Percentiles rank a stretch among this genome's conserved stretches.
Conservation (phyloP, 2,113 vertebrate species). For the Antechinus stuartii region DNA sequence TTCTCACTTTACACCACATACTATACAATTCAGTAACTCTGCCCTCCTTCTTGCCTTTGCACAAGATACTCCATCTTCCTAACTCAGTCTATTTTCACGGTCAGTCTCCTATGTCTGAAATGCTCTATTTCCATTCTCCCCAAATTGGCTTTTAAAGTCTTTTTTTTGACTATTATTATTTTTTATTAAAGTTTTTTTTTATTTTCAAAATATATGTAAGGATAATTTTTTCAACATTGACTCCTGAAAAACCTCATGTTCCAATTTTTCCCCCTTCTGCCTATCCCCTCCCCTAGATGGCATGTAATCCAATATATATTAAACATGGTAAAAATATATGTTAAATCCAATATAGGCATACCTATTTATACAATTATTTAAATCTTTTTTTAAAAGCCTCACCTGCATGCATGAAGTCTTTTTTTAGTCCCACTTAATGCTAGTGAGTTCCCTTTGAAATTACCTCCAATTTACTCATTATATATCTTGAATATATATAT, state of each 20-base stretch:
- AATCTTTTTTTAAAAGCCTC: neutral
- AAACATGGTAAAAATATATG: no score
- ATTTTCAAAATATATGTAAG: no score
- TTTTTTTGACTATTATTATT: no score
- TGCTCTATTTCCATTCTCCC: neutral
- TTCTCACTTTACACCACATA: neutral
- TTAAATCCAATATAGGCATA: no score
- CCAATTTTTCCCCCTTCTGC: no score
- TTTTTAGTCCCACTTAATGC: neutral
- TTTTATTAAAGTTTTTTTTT: no score
- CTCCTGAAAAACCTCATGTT: no score
- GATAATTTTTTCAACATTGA: no score
- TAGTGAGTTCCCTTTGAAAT: neutral
- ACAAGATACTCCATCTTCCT: neutral
- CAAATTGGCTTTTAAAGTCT: neutral
- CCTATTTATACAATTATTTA: no score
- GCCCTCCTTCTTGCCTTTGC: neutral
- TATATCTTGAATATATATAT: neutral
- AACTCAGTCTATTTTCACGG: neutral
- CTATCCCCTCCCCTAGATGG: no score
- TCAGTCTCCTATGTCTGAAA: neutral
- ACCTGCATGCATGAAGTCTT: neutral
- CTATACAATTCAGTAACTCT: neutral
- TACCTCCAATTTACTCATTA: neutral
- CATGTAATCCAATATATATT: no score